Evolutionary conservation across 2,888 invertebrate genomes (phyloP), one percentile per base, ranked within the genome.

Genomic region (Tortrix viridana): DNA sequence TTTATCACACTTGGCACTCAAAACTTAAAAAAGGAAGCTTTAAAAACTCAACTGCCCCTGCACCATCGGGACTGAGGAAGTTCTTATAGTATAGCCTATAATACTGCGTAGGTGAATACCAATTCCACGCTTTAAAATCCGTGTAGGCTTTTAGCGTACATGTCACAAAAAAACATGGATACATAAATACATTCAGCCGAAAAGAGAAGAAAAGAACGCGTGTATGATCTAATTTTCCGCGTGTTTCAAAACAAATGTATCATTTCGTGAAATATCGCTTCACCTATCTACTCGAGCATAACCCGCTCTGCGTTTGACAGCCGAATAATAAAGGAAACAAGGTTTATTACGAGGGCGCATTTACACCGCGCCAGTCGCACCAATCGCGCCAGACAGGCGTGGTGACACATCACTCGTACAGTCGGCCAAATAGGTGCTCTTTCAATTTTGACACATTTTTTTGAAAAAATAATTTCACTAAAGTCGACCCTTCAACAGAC

Each of bases 281-380:
- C 20, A 44, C 46, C 44, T 46, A 41, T 60, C 43, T 47, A 16
- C 23, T 41, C 43, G 43, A 44, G 61, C 55, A 41, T 48, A 49
- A 65, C 43, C 48, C 55, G 48, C 58, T 62, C 71, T 82, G 82
- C 23, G 32, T 32, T 63, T 77, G 82, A 80, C 82, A 77, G 76
- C 65, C 64, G 73, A 75, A 77, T 81, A 81, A 81, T 78, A 71
- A 67, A 60, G 65, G 58, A 65, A 69, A 70, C 69, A 67, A 72
- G 68, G 65, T 66, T 65, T 65, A 70, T 68, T 70, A 71, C 53
- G 57, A 65, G 54, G 43, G 20, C n/a, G n/a, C 32, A 12, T 23
- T 46, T n/a, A 32, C 55, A 37, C 55, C 55, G 46, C 9, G 43
- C 14, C 5, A 2, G 5, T n/a, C 20, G 38, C 12, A 48, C n/a